Conservation (phyloP, 1,140 invertebrate species). For the Camponotus floridanus region DNA sequence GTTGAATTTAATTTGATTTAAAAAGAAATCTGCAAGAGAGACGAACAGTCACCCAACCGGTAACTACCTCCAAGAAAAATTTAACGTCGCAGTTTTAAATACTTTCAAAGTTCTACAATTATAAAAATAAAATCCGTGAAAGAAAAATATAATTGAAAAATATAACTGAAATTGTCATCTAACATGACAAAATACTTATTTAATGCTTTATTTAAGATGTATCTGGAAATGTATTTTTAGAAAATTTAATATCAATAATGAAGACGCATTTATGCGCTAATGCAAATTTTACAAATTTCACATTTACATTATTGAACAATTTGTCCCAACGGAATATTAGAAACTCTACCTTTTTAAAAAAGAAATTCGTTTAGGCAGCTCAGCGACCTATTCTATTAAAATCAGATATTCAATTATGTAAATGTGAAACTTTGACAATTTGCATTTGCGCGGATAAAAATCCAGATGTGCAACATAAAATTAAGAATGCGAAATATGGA, state of each 20-base stretch:
- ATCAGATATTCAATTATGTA: slow-evolving; percentile 50
- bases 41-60: neutral
- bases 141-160: neutral
- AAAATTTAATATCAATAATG: neutral
- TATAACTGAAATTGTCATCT: neutral
- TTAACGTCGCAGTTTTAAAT: slow-evolving; percentile 3
- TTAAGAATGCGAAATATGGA: neutral
- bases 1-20: slow-evolving; percentile 45
- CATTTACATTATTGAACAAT: slow-evolving; percentile 35
- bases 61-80: neutral
- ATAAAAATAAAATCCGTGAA: neutral
- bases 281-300: slow-evolving; percentile 32
- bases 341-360: neutral
- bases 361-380: neutral
- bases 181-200: neutral
- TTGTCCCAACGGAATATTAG: neutral
- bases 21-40: slow-evolving; percentile 13
- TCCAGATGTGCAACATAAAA: neutral
- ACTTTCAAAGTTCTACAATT: neutral
- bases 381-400: slow-evolving; percentile 32
- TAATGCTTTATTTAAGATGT: slow-evolving; percentile 1
- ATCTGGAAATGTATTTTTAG: neutral
- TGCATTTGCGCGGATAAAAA: neutral
- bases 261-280: neutral
- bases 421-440: slow-evolving; percentile 23